Evolutionary conservation across 1,140 invertebrate species (phyloP).

Genomic region (Diabrotica undecimpunctata): DNA sequence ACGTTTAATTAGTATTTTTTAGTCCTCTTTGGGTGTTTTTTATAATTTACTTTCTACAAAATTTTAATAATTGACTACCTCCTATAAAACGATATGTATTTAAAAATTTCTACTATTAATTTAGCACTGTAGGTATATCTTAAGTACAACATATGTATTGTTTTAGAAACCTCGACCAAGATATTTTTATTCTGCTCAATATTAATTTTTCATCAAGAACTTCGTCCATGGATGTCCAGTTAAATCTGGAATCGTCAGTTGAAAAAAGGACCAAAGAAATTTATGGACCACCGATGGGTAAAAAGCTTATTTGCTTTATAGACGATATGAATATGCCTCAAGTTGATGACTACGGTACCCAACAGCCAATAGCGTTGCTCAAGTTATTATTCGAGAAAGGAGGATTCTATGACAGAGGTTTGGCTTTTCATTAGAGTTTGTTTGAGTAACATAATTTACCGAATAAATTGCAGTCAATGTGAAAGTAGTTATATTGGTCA

Average conservation of each 20-base stretch:
- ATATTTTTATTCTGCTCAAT: conserved; percentile 67
- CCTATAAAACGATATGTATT: too few relatives aligned
- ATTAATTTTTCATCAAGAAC: conserved; percentile 90
- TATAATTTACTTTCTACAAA: too few relatives aligned
- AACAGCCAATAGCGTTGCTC: conserved; percentile 86
- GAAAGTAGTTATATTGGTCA: too few relatives aligned
- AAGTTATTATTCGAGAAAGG: conserved; percentile 81
- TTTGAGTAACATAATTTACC: too few relatives aligned
- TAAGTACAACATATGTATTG: not conserved
- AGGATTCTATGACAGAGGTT: conserved; percentile 79
- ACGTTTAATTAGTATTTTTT: too few relatives aligned
- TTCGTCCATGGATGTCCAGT: conserved; percentile 82
- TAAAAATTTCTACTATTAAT: too few relatives aligned
- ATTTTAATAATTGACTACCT: too few relatives aligned
- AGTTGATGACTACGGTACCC: conserved; percentile 81
- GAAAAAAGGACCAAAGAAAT: conserved; percentile 87
- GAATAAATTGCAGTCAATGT: too few relatives aligned
- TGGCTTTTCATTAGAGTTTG: too few relatives aligned
- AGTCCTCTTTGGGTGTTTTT: too few relatives aligned
- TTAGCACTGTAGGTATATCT: too few relatives aligned
- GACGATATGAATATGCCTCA: conserved; percentile 94
- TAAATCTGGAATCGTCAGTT: conserved; percentile 78
- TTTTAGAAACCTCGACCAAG: conserved; percentile 57
- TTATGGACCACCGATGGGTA: conserved; percentile 82
- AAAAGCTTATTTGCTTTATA: conserved; percentile 82